Conservation (phyloP, 2,113 vertebrate genomes). For the Onychostoma macrolepis region DNA sequence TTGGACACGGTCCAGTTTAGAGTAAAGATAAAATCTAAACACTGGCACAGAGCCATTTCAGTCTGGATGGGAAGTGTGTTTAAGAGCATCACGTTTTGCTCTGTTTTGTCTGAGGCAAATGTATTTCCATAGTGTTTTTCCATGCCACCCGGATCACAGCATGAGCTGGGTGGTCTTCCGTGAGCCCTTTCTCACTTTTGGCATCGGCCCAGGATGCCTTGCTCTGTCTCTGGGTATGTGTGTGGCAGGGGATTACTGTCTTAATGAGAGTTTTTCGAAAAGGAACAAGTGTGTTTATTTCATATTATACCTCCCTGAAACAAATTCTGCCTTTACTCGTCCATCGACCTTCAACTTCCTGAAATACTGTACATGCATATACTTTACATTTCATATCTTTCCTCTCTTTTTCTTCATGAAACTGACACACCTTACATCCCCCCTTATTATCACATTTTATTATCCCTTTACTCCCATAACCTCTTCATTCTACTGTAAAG, state of each 20-base stretch:
- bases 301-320: slow-evolving; percentile 10
- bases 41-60: slow-evolving; percentile 3
- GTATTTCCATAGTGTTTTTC: slow-evolving; percentile 29
- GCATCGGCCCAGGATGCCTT: slow-evolving; percentile 14
- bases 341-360: neutral
- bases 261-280: slow-evolving; percentile 36
- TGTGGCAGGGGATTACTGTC: slow-evolving; percentile 28
- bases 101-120: slow-evolving; percentile 41
- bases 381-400: neutral
- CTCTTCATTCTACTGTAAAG: neutral
- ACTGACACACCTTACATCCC: neutral
- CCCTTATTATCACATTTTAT: no score
- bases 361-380: neutral
- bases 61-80: slow-evolving; percentile 12
- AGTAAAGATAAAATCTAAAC: slow-evolving; percentile 31
- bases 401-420: neutral
- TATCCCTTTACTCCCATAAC: neutral
- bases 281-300: slow-evolving; percentile 24
- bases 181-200: slow-evolving; percentile 16
- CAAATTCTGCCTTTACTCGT: neutral
- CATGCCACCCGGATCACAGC: slow-evolving; percentile 32
- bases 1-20: slow-evolving; percentile 13
- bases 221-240: slow-evolving; percentile 16
- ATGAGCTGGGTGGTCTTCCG: slow-evolving; percentile 48
- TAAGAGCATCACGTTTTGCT: slow-evolving; percentile 28